Percentiles rank a stretch among this genome's conserved stretches.
Conservation (phyloP, 2,797 vertebrate species). For the Onychomys torridus region DNA sequence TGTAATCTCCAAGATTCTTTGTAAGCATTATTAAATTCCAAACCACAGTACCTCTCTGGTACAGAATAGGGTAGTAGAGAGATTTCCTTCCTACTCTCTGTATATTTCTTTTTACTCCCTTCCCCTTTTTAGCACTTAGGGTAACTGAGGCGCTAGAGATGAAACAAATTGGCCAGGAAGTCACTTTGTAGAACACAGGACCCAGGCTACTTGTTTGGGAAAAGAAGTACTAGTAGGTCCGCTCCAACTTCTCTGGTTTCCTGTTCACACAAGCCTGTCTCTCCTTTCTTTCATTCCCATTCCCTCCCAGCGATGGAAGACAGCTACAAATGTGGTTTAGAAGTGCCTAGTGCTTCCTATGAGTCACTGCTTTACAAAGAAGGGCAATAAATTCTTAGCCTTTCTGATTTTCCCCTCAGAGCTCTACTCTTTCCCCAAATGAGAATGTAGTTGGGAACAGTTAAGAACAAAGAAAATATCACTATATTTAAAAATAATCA, state of each 20-base stretch:
- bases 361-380: slow-evolving; percentile 52
- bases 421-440: slow-evolving; percentile 26
- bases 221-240: background rate
- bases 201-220: background rate
- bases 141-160: background rate
- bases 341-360: slow-evolving; percentile 13
- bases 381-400: slow-evolving; percentile 59
- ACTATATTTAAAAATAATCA: slow-evolving; percentile 53
- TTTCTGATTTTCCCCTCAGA: slow-evolving; percentile 37
- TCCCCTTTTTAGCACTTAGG: slow-evolving; percentile 22
- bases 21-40: slow-evolving; percentile 3
- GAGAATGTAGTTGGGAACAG: background rate
- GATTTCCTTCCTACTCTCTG: background rate
- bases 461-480: slow-evolving; percentile 57
- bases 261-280: background rate
- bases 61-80: background rate
- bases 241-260: background rate
- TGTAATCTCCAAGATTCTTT: background rate
- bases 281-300: background rate
- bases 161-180: background rate
- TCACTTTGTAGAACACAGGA: slow-evolving; percentile 7
- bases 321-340: slow-evolving; percentile 2
- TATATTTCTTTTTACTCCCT: background rate
- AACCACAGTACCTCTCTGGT: background rate
- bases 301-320: background rate